Evolutionary conservation across 2,888 invertebrate genomes (phyloP).

Genomic region (Eristalinus sepulchralis): DNA sequence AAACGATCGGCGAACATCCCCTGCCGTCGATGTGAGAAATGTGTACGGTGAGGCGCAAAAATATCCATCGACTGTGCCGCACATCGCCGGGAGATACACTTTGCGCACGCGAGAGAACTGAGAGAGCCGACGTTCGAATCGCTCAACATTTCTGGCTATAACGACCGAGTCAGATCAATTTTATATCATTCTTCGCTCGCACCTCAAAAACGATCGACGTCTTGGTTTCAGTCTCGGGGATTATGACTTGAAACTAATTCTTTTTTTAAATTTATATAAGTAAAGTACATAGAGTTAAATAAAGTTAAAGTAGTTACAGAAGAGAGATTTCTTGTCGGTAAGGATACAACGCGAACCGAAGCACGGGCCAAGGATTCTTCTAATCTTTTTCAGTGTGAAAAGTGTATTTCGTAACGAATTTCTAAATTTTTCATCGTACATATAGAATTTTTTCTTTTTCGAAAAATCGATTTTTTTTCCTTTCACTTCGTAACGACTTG

Average conservation of each 20-base stretch:
- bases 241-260: conserved; percentile 81
- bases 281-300: conserved; percentile 70
- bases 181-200: conserved; percentile 90
- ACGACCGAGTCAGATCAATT: conserved; percentile 78
- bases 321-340: conserved; percentile 74
- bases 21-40: conserved; percentile 41
- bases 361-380: conserved; percentile 56
- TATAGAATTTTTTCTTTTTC: conserved; percentile 72
- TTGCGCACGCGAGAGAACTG: conserved; percentile 26
- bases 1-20: conserved; percentile 25
- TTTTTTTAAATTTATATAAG: conserved; percentile 77
- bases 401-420: conserved; percentile 77
- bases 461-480: conserved; percentile 38
- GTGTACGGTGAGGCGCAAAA: conserved; percentile 59
- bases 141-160: conserved; percentile 74
- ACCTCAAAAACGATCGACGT: conserved; percentile 97
- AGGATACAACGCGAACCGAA: conserved; percentile 56
- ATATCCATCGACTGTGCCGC: conserved; percentile 32
- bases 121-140: conserved; percentile 31
- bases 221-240: conserved; percentile 85
- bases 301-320: conserved; percentile 72
- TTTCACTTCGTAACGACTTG: conserved; percentile 62
- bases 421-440: conserved; percentile 71
- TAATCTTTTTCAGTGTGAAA: conserved; percentile 72
- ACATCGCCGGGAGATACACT: conserved; percentile 27